A percentile compares a stretch with the other conserved stretches of the same genome.
phyloP scores from a whole-genome alignment of 1,140 invertebrate genomes.

The Bathynomus jamesi region DNA sequence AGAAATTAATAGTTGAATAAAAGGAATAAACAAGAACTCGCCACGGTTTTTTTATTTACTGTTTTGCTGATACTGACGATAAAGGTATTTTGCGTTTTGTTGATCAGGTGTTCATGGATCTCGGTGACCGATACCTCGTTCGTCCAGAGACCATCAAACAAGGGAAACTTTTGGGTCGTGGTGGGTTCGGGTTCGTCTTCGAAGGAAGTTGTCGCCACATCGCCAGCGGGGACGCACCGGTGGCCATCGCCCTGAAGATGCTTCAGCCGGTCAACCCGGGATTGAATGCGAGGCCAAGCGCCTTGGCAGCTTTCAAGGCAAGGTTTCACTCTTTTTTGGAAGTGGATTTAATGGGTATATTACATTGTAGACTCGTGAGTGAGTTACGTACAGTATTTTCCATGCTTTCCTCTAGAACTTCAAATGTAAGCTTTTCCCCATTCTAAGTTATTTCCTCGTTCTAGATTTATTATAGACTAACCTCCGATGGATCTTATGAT shows the following conservation, averaged over 20 bases:
- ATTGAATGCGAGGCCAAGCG: constrained; percentile 60
- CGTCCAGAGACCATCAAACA: constrained; percentile 67
- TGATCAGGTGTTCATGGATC: constrained; percentile 73
- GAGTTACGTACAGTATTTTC: no score
- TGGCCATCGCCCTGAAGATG: constrained; percentile 89
- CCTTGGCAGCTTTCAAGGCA: constrained; percentile 70
- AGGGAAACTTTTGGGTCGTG: constrained; percentile 77
- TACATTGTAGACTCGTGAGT: no score
- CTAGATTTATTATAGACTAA: no score
- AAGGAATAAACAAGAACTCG: no score
- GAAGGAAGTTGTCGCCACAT: constrained; percentile 63
- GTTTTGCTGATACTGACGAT: no score
- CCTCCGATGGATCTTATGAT: background rate
- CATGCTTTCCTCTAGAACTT: no score
- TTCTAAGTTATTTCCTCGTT: no score
- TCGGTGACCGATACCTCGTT: constrained; percentile 69
- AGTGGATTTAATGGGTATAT: no score
- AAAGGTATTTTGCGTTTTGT: no score
- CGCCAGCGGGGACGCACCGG: constrained; percentile 47
- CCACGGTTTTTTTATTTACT: no score
- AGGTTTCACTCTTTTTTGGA: constrained; percentile 19
- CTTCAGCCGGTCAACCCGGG: constrained; percentile 86
- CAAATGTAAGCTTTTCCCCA: no score
- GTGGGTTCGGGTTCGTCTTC: constrained; percentile 96
- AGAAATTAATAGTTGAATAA: no score